Evolutionary conservation across 2,113 vertebrate genomes (phyloP).

Genomic region (Vombatus ursinus): DNA sequence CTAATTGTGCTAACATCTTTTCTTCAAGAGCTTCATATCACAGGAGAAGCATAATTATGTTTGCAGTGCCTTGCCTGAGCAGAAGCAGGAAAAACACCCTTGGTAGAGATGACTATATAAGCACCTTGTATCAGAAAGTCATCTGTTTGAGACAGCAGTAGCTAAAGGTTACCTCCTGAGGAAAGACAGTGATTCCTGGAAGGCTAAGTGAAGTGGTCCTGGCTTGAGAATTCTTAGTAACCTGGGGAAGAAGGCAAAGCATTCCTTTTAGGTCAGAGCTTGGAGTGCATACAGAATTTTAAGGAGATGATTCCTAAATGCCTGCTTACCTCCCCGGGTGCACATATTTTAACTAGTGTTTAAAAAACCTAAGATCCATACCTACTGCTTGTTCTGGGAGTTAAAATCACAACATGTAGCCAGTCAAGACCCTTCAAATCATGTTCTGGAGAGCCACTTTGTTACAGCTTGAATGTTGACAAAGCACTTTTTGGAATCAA

Average conservation of each 20-base stretch:
- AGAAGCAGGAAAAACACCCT: slow-evolving; percentile 25
- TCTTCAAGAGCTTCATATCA: slow-evolving; percentile 41
- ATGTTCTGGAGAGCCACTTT: too few species aligned
- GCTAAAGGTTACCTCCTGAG: not conserved
- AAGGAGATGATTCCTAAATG: slow-evolving; percentile 2
- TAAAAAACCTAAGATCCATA: not conserved
- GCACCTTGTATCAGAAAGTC: not conserved
- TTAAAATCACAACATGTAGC: not conserved
- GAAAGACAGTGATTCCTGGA: not conserved
- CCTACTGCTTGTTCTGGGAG: too few species aligned
- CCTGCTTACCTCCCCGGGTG: not conserved
- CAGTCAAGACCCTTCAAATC: too few species aligned
- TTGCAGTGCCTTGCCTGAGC: not conserved
- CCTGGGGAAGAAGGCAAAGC: not conserved
- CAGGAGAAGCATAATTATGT: slow-evolving; percentile 37
- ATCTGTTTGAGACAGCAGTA: not conserved
- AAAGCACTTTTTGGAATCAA: not conserved
- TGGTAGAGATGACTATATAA: not conserved
- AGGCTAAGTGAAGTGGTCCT: not conserved
- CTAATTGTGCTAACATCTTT: not conserved
- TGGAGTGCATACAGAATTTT: not conserved
- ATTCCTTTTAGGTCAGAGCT: not conserved
- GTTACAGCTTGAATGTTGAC: not conserved
- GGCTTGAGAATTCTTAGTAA: slow-evolving; percentile 6
- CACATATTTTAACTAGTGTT: not conserved